phyloP scores from a whole-genome alignment of 2,113 vertebrate genomes.

The Odobenus rosmarus region DNA sequence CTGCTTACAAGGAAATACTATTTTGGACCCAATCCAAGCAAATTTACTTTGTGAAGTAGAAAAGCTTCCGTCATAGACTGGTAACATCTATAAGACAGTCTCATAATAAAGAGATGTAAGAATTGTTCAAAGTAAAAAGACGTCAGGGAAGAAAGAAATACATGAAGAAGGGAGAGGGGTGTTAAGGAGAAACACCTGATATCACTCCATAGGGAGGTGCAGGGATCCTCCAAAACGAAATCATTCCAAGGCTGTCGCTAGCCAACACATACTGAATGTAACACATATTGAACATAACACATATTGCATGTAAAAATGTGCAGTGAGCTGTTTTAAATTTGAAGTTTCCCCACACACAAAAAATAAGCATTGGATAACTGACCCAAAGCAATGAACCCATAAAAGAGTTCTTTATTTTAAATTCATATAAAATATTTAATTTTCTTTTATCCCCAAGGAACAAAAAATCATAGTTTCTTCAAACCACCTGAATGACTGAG shows the following conservation, averaged over 20 bases:
- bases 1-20: not conserved
- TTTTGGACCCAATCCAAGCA: conserved; percentile 17
- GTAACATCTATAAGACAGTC: not conserved
- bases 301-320: not conserved
- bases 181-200: not conserved
- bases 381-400: not conserved
- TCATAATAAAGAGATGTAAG: conserved; percentile 17
- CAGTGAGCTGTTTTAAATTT: not conserved
- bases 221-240: not conserved
- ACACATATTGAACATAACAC: not conserved
- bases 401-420: conserved; percentile 26
- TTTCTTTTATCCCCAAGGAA: conserved; percentile 3
- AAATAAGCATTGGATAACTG: not conserved
- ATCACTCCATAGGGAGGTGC: not conserved
- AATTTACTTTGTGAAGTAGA: conserved; percentile 21
- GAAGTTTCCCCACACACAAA: not conserved
- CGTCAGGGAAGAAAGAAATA: not conserved
- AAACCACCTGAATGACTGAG: not conserved
- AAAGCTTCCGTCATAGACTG: not conserved
- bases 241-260: not conserved
- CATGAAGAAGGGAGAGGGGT: not conserved
- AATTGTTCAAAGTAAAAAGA: not conserved
- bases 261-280: not conserved
- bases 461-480: not conserved
- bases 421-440: not conserved